Evolutionary conservation across 2,113 vertebrate genomes (phyloP), one percentile per base, ranked within the genome.

Genomic region (Hylia prasina): DNA sequence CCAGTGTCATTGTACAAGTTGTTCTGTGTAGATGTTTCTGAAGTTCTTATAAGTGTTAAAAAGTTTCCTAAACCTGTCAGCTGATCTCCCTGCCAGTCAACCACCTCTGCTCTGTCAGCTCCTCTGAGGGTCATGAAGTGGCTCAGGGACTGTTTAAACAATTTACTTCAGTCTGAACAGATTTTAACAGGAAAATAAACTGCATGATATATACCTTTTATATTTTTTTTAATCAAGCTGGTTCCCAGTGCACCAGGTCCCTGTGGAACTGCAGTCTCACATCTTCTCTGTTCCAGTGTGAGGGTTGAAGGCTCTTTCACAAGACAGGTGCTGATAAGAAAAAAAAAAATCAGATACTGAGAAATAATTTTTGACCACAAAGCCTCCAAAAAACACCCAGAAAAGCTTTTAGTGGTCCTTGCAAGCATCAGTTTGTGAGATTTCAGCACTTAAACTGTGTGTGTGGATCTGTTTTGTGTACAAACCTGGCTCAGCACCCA

Each of bases 171-270:
- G 23, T 20, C 30, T 37, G 50, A 92, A 70, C 3, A 14, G 20
- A 50, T 44, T 69, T 90, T 63, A 56, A 44, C 11, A 15, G 40
- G 37, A 60, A 89, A 83, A 73, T 56, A 47, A 89, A 57, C 25
- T 45, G 13, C 5, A 11, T 18, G 2, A 33, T 23, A 54, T 7
- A 1, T 33, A 27, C 4, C 0, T 42, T 27, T 35, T 21, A 4
- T 48, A n/a, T 17, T 37, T 35, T 47, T 56, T 48, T 27, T 0
- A 42, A 65, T 31, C 1, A 1, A 63, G 25, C 48, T 39, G 31
- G 18, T 89, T 82, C 17, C 37, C 31, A 33, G 28, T n/a, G 22
- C 44, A 24, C 19, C 1, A 3, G 15, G 21, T 85, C 33, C 15
- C 40, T n/a, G 0, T 5, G 24, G 57, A 65, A 40, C 15, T 27